Evolutionary conservation across 2,888 invertebrate genomes (phyloP).

Genomic region (Synanthedon tipuliformis): DNA sequence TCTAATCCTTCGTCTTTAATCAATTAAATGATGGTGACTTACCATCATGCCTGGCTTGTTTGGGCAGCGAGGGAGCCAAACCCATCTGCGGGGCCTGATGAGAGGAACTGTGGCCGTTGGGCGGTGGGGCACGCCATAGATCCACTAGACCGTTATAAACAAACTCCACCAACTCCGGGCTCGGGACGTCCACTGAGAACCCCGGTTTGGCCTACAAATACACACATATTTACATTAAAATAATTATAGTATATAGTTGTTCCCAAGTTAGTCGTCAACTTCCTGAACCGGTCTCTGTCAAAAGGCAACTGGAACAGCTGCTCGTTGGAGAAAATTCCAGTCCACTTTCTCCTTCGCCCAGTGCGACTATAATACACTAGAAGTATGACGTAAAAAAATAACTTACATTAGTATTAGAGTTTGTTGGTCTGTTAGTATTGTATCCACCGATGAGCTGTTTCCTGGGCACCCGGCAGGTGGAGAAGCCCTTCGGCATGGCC

Average conservation of each 20-base stretch:
- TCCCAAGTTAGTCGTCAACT: too few species aligned
- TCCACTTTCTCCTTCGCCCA: too few species aligned
- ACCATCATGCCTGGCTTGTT: slow-evolving; percentile 27
- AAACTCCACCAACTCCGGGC: slow-evolving; percentile 49
- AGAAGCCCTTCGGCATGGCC: slow-evolving; percentile 81
- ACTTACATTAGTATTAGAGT: too few species aligned
- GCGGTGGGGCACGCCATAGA: slow-evolving; percentile 9
- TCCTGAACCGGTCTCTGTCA: too few species aligned
- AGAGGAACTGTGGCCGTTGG: slow-evolving; percentile 1
- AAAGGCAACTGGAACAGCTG: too few species aligned
- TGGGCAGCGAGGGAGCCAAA: slow-evolving; percentile 12
- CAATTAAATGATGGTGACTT: slow-evolving; percentile 1
- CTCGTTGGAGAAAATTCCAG: too few species aligned
- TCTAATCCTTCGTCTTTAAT: not conserved
- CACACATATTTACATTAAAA: too few species aligned
- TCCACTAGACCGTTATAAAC: slow-evolving; percentile 37
- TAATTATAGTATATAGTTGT: too few species aligned
- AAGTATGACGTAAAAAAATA: too few species aligned
- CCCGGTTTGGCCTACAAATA: not conserved
- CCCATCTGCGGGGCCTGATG: not conserved
- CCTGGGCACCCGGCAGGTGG: slow-evolving; percentile 61
- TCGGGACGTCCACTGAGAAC: slow-evolving; percentile 47
- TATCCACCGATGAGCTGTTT: slow-evolving; percentile 41
- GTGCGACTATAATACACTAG: too few species aligned
- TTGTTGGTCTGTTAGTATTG: not conserved